phyloP scores from a whole-genome alignment of 2,797 vertebrate species.

The Acanthiza pusilla region DNA sequence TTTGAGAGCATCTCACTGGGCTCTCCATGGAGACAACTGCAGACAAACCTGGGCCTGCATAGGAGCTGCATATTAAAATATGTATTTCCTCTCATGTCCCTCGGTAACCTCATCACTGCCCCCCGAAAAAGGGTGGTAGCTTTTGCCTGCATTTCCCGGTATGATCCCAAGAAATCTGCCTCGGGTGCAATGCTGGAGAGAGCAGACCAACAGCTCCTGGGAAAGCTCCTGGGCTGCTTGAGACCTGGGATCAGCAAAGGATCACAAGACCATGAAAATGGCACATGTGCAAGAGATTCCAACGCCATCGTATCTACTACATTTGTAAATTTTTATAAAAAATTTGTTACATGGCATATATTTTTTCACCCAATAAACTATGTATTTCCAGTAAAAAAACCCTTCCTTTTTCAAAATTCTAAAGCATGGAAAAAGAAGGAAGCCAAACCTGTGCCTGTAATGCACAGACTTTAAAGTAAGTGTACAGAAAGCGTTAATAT shows the following conservation, averaged over 20 bases:
- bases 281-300: not conserved
- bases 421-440: not conserved
- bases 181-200: not conserved
- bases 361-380: not conserved
- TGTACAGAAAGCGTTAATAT: not conserved
- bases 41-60: not conserved
- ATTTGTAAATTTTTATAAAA: not conserved
- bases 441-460: not conserved
- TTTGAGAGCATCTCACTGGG: not conserved
- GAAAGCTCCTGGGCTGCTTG: not conserved
- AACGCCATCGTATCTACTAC: rapidly evolving
- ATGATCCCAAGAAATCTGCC: not conserved
- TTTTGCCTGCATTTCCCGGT: not conserved
- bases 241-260: not conserved
- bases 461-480: not conserved
- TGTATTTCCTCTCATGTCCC: not conserved
- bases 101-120: not conserved
- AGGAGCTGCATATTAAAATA: not conserved
- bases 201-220: not conserved
- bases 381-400: not conserved
- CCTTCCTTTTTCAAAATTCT: not conserved
- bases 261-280: not conserved
- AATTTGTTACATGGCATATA: not conserved
- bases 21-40: not conserved
- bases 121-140: not conserved